Base-by-base conservation (phyloP, 2,113 vertebrate species). In the Serilophus lunatus region DNA sequence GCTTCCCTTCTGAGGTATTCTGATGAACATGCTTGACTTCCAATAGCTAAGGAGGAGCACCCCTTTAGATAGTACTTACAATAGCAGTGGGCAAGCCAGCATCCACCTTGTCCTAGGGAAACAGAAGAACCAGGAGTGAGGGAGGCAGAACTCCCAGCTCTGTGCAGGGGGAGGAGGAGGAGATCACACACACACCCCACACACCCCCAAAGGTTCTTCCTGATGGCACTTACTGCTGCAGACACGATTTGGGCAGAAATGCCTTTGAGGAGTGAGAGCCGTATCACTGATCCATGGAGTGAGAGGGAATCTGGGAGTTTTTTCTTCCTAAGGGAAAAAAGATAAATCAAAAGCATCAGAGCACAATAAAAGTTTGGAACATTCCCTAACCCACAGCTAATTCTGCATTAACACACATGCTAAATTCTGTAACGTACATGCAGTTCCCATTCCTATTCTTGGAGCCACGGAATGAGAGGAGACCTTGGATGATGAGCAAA, bases 211-310 rank as follows among this genome's bases (percentile, higher is more conserved):
- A 54, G 4, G 17, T 40, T 66, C 47, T 66, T n/a, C 51, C 33
- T 15, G 63, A 42, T 5, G 23, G n/a, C 53, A 98, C 98, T 98
- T 97, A 99, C 99, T 75, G 99, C 98, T 93, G 99, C 99, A 82
- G 99, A 99, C 18, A 98, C 98, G 26, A 99, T 99, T 97, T 99
- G 99, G 23, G 99, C 99, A 93, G 99, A 99, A 96, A 99, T 99
- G 35, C 99, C 99, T 96, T 99, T 99, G 84, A 99, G 98, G 78
- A 99, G 97, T 1, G 98, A 99, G 92, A 99, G 99, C 36, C 98
- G 97, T 72, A 99, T 98, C 88, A 99, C 99, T 25, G 99, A 99
- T 20, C 99, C 99, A 86, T 99, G 99, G 49, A 99, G 97, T 4
- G 98, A 96, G 61, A 98, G 97, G 63, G 96, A 93, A 92, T 98